Conservation (phyloP, 2,797 vertebrate genomes). For the Chloroceryle inda region DNA sequence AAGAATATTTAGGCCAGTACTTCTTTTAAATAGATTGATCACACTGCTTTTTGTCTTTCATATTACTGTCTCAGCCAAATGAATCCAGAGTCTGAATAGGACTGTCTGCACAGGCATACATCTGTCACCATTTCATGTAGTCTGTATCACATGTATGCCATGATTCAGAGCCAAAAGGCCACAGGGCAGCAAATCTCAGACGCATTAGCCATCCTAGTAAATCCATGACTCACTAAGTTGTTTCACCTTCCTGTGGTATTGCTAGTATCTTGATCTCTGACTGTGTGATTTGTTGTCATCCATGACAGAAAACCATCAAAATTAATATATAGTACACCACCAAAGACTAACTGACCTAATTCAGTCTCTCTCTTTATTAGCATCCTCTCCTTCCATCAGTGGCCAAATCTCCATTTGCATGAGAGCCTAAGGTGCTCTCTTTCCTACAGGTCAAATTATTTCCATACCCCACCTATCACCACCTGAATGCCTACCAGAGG, state of each 20-base stretch:
- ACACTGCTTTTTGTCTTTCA: background rate
- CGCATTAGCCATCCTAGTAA: background rate
- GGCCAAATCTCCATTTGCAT: background rate
- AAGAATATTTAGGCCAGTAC: background rate
- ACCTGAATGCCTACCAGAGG: background rate
- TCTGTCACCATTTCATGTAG: background rate
- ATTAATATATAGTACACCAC: background rate
- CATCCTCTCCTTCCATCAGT: background rate
- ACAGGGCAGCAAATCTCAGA: background rate
- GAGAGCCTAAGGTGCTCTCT: background rate
- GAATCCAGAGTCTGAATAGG: background rate
- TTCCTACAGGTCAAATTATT: background rate
- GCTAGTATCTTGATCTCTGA: background rate
- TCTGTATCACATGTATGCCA: background rate
- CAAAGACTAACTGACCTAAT: background rate
- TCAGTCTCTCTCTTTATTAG: background rate
- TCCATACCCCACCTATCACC: background rate
- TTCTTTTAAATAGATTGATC: background rate
- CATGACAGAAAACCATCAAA: conserved; percentile 1
- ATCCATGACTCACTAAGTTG: background rate
- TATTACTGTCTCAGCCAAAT: background rate
- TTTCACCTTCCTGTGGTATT: background rate
- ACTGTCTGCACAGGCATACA: background rate
- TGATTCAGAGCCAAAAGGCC: conserved; percentile 7
- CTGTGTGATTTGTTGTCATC: background rate